A percentile compares a stretch with the other conserved stretches of the same genome.
Evolutionary conservation across 2,113 vertebrate genomes (phyloP).

Genomic region (Eira barbara): DNA sequence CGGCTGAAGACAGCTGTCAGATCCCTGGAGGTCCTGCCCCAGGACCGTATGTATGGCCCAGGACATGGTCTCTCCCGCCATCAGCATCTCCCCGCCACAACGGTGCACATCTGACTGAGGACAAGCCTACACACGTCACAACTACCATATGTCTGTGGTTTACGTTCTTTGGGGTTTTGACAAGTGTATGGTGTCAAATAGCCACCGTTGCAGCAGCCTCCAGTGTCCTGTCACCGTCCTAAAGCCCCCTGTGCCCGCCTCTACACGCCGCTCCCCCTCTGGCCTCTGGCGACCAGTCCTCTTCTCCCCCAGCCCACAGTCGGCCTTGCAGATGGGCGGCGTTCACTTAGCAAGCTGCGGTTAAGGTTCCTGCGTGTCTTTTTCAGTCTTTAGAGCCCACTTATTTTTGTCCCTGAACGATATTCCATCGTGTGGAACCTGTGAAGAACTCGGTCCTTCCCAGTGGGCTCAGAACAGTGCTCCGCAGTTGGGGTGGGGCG

Average conservation of each 20-base stretch:
- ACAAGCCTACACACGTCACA: accelerated
- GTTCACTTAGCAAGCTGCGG: neutral
- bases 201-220: accelerated
- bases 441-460: neutral
- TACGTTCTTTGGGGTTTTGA: neutral
- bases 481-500: neutral
- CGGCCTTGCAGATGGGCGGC: too few species aligned
- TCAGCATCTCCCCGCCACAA: neutral
- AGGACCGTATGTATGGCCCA: neutral
- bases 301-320: too few species aligned
- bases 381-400: neutral
- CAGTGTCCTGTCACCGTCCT: neutral
- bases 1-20: neutral
- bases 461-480: neutral
- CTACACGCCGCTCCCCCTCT: neutral
- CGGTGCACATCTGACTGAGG: neutral
- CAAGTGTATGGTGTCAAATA: accelerated
- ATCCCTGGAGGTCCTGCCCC: neutral
- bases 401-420: neutral
- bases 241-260: neutral
- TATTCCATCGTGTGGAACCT: neutral
- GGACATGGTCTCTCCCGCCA: neutral
- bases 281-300: too few species aligned
- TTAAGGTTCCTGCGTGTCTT: neutral
- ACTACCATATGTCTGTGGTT: neutral